Evolutionary conservation across 2,797 vertebrate species (phyloP).

Genomic region (Clarias laeviceps): DNA sequence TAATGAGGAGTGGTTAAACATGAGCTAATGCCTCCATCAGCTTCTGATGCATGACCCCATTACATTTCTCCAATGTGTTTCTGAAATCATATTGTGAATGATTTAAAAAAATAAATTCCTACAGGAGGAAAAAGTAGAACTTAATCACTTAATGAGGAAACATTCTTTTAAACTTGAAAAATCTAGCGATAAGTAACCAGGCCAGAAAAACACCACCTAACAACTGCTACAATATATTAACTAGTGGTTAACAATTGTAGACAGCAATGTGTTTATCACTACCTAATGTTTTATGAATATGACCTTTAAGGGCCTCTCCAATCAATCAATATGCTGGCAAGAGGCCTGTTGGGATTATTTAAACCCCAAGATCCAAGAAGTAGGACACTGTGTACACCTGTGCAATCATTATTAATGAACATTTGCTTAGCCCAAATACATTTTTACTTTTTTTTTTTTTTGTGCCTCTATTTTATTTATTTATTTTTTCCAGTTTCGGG

Average conservation of each 20-base stretch:
- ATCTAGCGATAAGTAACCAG: conserved; percentile 59
- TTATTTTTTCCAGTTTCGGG: conserved; percentile 29
- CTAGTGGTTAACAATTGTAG: conserved; percentile 70
- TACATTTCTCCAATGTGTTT: conserved; percentile 43
- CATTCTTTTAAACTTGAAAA: conserved; percentile 59
- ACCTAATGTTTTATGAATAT: conserved; percentile 79
- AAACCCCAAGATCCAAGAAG: conserved; percentile 74
- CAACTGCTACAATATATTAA: conserved; percentile 68
- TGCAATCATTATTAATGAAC: conserved; percentile 79
- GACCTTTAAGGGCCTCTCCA: conserved; percentile 79
- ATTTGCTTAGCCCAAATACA: conserved; percentile 79
- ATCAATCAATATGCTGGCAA: conserved; percentile 76
- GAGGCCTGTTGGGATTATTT: conserved; percentile 80
- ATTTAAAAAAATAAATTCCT: conserved; percentile 8
- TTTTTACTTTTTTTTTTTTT: conserved; percentile 55
- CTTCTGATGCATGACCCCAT: conserved; percentile 43
- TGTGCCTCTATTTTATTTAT: conserved; percentile 9
- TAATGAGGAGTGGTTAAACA: conserved; percentile 60
- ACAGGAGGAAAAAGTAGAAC: conserved; percentile 23
- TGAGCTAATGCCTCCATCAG: conserved; percentile 41
- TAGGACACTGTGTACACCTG: conserved; percentile 80
- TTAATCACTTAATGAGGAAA: conserved; percentile 42
- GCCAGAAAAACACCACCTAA: conserved; percentile 32
- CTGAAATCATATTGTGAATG: conserved; percentile 25
- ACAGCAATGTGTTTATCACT: conserved; percentile 74